Conservation (phyloP, 2,113 vertebrate genomes). For the Eptesicus fuscus region DNA sequence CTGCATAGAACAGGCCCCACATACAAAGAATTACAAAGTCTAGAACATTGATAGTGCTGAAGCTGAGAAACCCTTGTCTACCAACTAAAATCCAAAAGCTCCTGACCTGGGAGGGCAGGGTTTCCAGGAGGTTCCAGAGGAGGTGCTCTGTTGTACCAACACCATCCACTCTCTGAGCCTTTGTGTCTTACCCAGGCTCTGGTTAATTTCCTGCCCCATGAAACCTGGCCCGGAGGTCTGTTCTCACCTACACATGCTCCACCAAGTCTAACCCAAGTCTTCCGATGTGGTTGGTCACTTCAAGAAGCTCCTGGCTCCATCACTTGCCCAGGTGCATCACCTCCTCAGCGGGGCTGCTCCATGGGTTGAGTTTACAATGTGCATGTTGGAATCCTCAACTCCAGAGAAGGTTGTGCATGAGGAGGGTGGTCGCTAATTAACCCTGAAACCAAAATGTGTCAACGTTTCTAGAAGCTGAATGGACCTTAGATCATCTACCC, state of each 20-base stretch:
- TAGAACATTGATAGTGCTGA: fast-evolving
- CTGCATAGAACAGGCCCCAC: fast-evolving
- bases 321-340: fast-evolving
- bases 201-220: fast-evolving
- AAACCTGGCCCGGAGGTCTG: neutral
- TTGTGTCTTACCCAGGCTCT: fast-evolving
- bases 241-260: no score
- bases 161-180: neutral
- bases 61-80: neutral
- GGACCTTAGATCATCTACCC: fast-evolving
- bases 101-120: neutral
- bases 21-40: no score
- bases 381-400: fast-evolving
- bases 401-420: fast-evolving
- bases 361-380: fast-evolving
- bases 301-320: fast-evolving
- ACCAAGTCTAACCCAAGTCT: fast-evolving
- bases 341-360: neutral
- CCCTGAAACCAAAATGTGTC: neutral
- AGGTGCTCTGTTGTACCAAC: no score
- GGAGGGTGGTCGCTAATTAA: fast-evolving
- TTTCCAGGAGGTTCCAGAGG: fast-evolving
- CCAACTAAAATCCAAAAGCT: neutral
- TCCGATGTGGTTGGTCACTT: fast-evolving
- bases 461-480: neutral